Conservation (phyloP, 1,140 invertebrate genomes). For the Drosophila sucinea region DNA sequence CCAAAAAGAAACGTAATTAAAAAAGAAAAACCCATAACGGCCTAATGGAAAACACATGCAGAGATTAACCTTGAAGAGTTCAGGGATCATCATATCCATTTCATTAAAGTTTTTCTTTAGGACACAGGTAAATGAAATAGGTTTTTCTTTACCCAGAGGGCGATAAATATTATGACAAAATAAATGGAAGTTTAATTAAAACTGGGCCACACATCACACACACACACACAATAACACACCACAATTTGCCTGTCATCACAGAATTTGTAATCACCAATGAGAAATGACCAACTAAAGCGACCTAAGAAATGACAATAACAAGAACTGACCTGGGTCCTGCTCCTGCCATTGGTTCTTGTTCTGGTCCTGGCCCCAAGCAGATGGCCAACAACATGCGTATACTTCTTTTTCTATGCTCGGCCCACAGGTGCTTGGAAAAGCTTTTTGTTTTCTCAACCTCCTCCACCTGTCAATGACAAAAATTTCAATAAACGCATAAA, state of each 20-base stretch:
- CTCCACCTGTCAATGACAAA: slow-evolving; percentile 42
- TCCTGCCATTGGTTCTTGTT: background rate
- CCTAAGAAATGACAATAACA: slow-evolving; percentile 56
- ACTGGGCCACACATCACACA: slow-evolving; percentile 34
- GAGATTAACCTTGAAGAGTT: background rate
- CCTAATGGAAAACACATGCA: too few relatives aligned
- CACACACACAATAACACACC: slow-evolving; percentile 5
- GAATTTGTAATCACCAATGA: slow-evolving; percentile 70
- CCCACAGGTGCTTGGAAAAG: slow-evolving; percentile 51
- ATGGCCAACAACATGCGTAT: slow-evolving; percentile 6
- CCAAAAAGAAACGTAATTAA: too few relatives aligned
- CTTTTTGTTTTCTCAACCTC: slow-evolving; percentile 13
- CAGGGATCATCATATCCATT: slow-evolving; percentile 3
- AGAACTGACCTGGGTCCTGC: slow-evolving; percentile 21
- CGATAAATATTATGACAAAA: slow-evolving; percentile 74
- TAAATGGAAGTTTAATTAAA: slow-evolving; percentile 78
- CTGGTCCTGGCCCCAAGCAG: slow-evolving; percentile 6
- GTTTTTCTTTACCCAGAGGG: slow-evolving; percentile 39
- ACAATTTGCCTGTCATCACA: slow-evolving; percentile 40
- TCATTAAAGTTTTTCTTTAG: slow-evolving; percentile 16
- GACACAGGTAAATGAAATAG: slow-evolving; percentile 41
- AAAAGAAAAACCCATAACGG: too few relatives aligned
- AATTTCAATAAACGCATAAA: slow-evolving; percentile 72
- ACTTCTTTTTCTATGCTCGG: slow-evolving; percentile 27
- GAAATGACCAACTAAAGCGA: slow-evolving; percentile 61